Evolutionary conservation across 2,888 invertebrate species (phyloP).

Genomic region (Apodemia mormo): DNA sequence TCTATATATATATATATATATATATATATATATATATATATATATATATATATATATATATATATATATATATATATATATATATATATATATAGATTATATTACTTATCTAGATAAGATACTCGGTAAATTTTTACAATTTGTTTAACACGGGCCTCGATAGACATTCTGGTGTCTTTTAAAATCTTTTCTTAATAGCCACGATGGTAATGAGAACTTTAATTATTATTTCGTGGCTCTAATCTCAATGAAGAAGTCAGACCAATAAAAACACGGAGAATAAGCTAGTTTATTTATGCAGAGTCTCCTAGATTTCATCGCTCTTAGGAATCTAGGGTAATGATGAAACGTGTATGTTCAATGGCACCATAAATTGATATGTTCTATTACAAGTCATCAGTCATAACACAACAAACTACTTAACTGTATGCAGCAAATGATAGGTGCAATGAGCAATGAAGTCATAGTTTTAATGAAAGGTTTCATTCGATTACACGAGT

Average conservation of each 20-base stretch:
- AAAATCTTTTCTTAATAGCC: no score
- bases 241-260: background rate
- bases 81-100: no score
- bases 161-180: no score
- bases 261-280: background rate
- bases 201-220: no score
- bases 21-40: no score
- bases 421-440: conserved; percentile 55
- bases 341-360: conserved; percentile 56
- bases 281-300: background rate
- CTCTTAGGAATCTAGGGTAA: conserved; percentile 57
- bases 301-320: background rate
- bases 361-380: conserved; percentile 73
- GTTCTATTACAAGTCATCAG: conserved; percentile 62
- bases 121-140: no score
- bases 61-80: no score
- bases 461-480: conserved; percentile 49
- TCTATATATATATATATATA: no score
- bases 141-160: no score
- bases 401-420: conserved; percentile 62
- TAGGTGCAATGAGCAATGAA: conserved; percentile 47
- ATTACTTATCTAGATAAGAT: no score
- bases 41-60: no score
- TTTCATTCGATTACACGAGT: conserved; percentile 41
- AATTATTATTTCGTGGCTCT: background rate